phyloP scores from a whole-genome alignment of 2,888 invertebrate genomes.

The Brassicogethes aeneus region DNA sequence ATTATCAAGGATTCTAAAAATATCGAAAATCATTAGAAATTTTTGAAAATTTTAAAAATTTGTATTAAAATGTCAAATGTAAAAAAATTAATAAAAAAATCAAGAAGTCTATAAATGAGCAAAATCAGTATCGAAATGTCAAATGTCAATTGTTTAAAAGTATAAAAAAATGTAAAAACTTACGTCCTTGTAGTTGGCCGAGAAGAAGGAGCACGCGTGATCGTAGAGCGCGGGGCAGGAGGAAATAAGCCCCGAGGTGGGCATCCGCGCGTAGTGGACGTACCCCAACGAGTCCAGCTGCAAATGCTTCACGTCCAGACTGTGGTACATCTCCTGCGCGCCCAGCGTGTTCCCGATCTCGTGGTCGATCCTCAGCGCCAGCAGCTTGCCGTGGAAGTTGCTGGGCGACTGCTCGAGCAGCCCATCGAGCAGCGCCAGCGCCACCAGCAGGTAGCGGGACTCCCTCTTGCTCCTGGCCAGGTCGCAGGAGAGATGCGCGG shows the following conservation, averaged over 20 bases:
- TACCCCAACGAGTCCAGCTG: constrained; percentile 88
- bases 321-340: constrained; percentile 65
- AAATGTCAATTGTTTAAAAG: no score
- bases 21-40: no score
- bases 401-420: constrained; percentile 70
- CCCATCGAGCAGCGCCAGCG: constrained; percentile 62
- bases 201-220: constrained; percentile 75
- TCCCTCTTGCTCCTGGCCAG: constrained; percentile 46
- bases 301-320: constrained; percentile 85
- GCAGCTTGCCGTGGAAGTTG: constrained; percentile 82
- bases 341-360: constrained; percentile 56
- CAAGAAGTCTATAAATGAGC: no score
- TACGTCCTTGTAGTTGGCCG: constrained; percentile 82
- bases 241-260: constrained; percentile 61
- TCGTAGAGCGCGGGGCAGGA: constrained; percentile 63
- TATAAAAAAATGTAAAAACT: no score
- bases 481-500: constrained; percentile 60
- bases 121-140: no score
- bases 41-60: no score
- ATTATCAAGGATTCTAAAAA: no score
- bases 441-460: constrained; percentile 51
- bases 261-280: constrained; percentile 66
- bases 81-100: no score
- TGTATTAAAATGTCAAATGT: no score
- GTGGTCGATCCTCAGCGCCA: constrained; percentile 76